Base-by-base conservation (phyloP, 2,797 vertebrate species). In the Anguilla obscura region DNA sequence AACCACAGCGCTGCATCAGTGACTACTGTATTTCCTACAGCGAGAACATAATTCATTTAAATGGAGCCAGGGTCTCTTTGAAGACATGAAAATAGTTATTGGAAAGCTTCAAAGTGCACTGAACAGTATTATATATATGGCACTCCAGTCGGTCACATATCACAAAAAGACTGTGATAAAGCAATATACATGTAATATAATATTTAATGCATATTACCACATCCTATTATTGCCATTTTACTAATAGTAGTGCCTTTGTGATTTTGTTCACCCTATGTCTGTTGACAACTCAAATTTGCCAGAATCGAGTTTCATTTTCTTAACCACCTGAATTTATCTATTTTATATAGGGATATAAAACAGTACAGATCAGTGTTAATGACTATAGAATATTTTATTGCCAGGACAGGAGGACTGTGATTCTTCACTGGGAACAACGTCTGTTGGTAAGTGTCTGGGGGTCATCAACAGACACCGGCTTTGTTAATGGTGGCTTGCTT, bases 271-370 rank as follows among this genome's bases (percentile, higher is more conserved):
- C 93, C 92, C 1, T 27, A 71, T 30, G n/a, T 71, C 27, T 10
- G 66, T 71, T 71, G 24, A 27, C 93, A 94, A 92, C 90, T 91
- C 91, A 86, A 21, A 92, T 91, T 93, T 93, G 85, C 92, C 91
- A 94, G 93, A 95, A 94, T 93, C 93, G 92, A 94, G 95, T 95
- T 94, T 93, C 91, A 94, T 95, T 94, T 93, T 92, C 94, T 95
- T 93, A 94, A 95, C 95, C 94, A 94, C 93, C 94, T 94, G 94
- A 94, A 93, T 87, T 80, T 82, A 30, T 85, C 86, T 83, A 89
- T 91, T 90, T 91, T 74, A 76, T 4, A 40, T 14, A 18, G 12
- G 33, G 74, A 40, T 92, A 88, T 91, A 93, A 93, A 94, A 94
- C 94, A 94, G 94, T 93, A 94, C 94, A 94, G 93, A 95, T 94